Evolutionary conservation across 2,113 vertebrate species (phyloP).

Genomic region (Benitochromis conjunctus): DNA sequence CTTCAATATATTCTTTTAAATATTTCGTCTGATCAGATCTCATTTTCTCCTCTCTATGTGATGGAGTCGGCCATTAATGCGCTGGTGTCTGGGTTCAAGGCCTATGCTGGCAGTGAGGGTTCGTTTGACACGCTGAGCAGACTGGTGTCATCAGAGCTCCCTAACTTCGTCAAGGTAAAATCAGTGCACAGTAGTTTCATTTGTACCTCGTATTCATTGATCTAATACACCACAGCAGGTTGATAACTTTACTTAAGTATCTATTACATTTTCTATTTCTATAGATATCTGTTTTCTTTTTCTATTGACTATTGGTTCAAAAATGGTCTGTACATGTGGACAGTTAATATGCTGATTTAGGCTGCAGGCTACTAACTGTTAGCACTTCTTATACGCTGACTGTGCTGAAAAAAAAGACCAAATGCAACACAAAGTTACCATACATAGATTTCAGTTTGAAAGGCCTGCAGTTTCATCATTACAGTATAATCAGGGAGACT

Average conservation of each 20-base stretch:
- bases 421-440: not conserved
- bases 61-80: slow-evolving; percentile 36
- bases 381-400: not conserved
- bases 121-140: slow-evolving; percentile 37
- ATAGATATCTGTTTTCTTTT: not conserved
- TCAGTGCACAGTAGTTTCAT: not conserved
- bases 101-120: slow-evolving; percentile 18
- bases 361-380: not conserved
- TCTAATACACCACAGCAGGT: not conserved
- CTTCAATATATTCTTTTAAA: not conserved
- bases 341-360: not conserved
- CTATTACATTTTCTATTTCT: not conserved
- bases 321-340: not conserved
- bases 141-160: slow-evolving; percentile 32
- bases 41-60: not conserved
- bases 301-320: not conserved
- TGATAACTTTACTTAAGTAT: not conserved
- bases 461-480: not conserved
- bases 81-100: slow-evolving; percentile 45
- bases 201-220: not conserved
- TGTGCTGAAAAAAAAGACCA: not conserved
- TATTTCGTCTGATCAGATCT: not conserved
- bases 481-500: not conserved
- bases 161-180: slow-evolving; percentile 37
- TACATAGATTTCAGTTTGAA: not conserved